Percentiles rank a stretch among this genome's conserved stretches.
Evolutionary conservation across 1,140 invertebrate species (phyloP).

Genomic region (Aphaenogaster floridana): DNA sequence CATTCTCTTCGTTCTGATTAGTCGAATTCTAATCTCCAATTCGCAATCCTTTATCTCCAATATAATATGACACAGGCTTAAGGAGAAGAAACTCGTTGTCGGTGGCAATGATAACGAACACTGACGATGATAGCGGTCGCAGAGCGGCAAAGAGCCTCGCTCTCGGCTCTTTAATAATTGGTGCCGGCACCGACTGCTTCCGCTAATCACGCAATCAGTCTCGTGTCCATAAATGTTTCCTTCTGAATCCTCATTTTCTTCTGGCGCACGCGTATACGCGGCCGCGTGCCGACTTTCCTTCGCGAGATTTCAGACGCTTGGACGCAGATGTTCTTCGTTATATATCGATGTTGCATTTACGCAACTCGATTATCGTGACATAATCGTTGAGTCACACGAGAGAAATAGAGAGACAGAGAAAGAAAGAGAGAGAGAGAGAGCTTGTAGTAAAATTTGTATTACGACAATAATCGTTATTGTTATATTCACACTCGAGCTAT

Average conservation of each 20-base stretch:
- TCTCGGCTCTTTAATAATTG: constrained; percentile 54
- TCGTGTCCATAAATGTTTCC: constrained; percentile 67
- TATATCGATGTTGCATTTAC: background rate
- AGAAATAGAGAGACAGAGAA: background rate
- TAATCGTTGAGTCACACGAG: background rate
- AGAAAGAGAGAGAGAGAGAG: background rate
- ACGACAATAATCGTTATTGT: background rate
- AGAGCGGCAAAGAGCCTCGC: constrained; percentile 1
- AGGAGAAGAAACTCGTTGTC: background rate
- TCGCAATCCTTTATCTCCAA: too few species aligned
- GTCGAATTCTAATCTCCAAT: too few species aligned
- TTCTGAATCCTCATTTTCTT: constrained; percentile 66
- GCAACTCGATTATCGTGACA: background rate
- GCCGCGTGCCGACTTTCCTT: background rate
- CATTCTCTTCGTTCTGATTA: too few species aligned
- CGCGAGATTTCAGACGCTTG: background rate
- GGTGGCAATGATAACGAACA: background rate
- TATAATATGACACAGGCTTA: too few species aligned
- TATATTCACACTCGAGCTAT: background rate
- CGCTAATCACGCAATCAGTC: constrained; percentile 68
- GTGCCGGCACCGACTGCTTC: constrained; percentile 54
- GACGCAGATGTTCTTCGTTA: background rate
- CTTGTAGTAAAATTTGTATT: background rate
- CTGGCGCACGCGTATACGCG: background rate
- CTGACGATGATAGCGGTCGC: background rate